phyloP scores from a whole-genome alignment of 30 jellyfish, hydroid and myxozoan genomes.

The Calvadosia cruxmelitensis region DNA sequence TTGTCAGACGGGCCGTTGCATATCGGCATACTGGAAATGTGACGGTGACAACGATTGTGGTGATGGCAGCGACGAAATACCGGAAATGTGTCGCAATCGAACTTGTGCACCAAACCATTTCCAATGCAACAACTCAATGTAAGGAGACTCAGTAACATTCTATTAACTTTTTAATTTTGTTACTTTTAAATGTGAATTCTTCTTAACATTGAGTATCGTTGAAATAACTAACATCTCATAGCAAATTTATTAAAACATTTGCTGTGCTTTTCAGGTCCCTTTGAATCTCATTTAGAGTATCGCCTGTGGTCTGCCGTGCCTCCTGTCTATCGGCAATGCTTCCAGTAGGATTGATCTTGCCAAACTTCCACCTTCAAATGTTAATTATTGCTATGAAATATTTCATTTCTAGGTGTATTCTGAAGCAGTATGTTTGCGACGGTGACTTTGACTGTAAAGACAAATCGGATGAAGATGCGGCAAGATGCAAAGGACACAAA shows the following conservation, averaged over 20 bases:
- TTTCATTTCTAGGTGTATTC: conserved; percentile 86
- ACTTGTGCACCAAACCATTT: conserved; percentile 42
- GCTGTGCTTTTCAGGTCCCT: too few relatives aligned
- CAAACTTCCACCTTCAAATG: too few relatives aligned
- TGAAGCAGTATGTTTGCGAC: conserved; percentile 64
- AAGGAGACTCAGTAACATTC: background rate
- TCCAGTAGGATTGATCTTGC: too few relatives aligned
- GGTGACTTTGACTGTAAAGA: conserved; percentile 94
- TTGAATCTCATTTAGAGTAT: too few relatives aligned
- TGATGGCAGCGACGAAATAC: conserved; percentile 74
- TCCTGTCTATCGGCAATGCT: too few relatives aligned
- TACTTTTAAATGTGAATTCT: too few relatives aligned
- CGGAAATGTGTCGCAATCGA: conserved; percentile 23
- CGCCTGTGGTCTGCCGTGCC: too few relatives aligned
- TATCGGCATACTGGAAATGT: conserved; percentile 63
- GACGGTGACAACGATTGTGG: conserved; percentile 91
- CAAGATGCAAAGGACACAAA: conserved; percentile 37
- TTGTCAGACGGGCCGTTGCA: conserved; percentile 73
- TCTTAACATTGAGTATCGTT: too few relatives aligned
- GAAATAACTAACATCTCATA: too few relatives aligned
- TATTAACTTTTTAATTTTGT: too few relatives aligned
- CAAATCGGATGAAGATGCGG: conserved; percentile 71
- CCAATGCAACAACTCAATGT: conserved; percentile 81
- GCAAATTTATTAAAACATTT: too few relatives aligned
- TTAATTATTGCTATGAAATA: too few relatives aligned